Evolutionary conservation across 2,888 invertebrate genomes (phyloP), one percentile per base, ranked within the genome.

Genomic region (Apantesis nais): DNA sequence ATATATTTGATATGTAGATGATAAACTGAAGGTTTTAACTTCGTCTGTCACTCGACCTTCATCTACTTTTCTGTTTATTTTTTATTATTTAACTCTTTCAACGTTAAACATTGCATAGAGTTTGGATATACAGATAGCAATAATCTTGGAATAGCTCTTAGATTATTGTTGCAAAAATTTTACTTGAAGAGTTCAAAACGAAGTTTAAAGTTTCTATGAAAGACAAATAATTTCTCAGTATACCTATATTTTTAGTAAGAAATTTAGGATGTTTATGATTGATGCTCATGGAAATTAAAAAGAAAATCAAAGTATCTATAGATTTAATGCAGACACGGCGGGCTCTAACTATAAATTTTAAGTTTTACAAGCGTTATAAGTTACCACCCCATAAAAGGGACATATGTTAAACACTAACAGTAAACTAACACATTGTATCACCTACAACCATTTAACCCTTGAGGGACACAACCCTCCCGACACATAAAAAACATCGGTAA

Each of bases 401-500:
- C 73, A 70, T 68, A 25, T 75, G 70, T 74, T 71, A 70, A 70
- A 61, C 62, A 66, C 61, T 77, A 67, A 72, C 63, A 71, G 52
- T 79, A 73, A 74, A 81, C 65, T 74, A 75, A 62, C 71, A 69
- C 74, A 74, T 73, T 74, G 72, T 79, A 72, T 76, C 60, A 74
- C 75, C 77, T 71, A 62, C 62, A 31, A 61, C 63, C 66, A 72
- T 79, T 80, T 75, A 79, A 81, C 82, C 81, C 74, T 77, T 64
- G 70, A 71, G 71, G 69, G 44, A 71, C 72, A 29, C 62, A 70
- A 74, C 75, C 80, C 75, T 78, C 31, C 64, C 62, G 62, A 64
- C 62, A 66, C 70, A 75, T 81, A 79, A 81, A n/a, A 78, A 81
- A 79, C 74, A 52, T 52, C 58, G 72, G 52, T 81, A 73, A 79